Percentiles rank a stretch among this genome's conserved stretches.
phyloP scores from a whole-genome alignment of 2,888 invertebrate genomes.

The Chrysopilus asiliformis region DNA sequence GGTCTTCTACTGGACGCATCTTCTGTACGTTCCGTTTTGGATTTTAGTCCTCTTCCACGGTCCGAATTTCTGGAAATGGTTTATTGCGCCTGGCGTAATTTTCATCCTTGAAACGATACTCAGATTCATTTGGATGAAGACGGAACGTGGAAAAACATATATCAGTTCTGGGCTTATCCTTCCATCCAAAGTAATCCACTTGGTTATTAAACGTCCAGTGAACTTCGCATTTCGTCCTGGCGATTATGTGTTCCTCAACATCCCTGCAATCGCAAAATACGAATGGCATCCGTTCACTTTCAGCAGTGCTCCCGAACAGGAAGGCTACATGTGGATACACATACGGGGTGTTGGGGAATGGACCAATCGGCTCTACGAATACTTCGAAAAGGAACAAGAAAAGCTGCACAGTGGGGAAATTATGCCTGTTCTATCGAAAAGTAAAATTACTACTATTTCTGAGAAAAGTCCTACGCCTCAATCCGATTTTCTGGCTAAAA shows the following conservation, averaged over 20 bases:
- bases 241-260: conserved; percentile 86
- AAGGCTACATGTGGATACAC: conserved; percentile 86
- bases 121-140: conserved; percentile 46
- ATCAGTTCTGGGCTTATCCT: conserved; percentile 76
- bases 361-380: conserved; percentile 76
- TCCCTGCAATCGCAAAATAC: conserved; percentile 80
- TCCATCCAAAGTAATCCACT: conserved; percentile 81
- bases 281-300: conserved; percentile 98
- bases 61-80: conserved; percentile 94
- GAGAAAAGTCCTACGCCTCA: conserved; percentile 25
- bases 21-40: conserved; percentile 82
- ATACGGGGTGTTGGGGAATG: conserved; percentile 88
- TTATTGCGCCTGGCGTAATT: conserved; percentile 64
- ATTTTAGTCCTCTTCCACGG: conserved; percentile 70
- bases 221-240: conserved; percentile 84
- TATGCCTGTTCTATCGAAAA: conserved; percentile 15
- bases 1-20: conserved; percentile 91
- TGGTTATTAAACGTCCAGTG: conserved; percentile 74
- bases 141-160: conserved; percentile 73
- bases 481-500: conserved; percentile 29
- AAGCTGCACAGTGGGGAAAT: conserved; percentile 54
- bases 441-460: conserved; percentile 21
- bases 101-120: conserved; percentile 66
- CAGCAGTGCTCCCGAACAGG: conserved; percentile 88
- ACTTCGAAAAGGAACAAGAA: conserved; percentile 72